Evolutionary conservation across 2,113 vertebrate species (phyloP).

Genomic region (Peromyscus polionotus): DNA sequence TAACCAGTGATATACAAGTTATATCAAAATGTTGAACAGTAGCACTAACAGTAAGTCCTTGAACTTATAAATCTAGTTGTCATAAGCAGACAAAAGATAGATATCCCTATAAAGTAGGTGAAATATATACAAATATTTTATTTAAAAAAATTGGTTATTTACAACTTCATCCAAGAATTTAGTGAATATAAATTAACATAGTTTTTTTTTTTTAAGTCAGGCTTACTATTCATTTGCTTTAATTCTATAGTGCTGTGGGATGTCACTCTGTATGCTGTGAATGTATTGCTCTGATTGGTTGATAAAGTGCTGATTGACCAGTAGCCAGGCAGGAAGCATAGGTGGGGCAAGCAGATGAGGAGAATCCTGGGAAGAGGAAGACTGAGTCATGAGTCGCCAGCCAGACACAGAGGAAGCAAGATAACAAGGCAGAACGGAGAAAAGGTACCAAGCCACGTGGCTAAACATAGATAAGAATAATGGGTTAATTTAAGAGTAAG

Average conservation of each 20-base stretch:
- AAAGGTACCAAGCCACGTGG: too few relatives aligned
- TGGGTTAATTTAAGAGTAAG: too few relatives aligned
- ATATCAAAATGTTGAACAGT: slow-evolving; percentile 27
- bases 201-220: neutral
- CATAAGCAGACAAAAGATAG: neutral
- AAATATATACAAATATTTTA: neutral
- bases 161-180: neutral
- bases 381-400: too few relatives aligned
- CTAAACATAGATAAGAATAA: too few relatives aligned
- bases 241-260: neutral
- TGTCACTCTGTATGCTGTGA: too few relatives aligned
- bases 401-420: too few relatives aligned
- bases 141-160: slow-evolving; percentile 17
- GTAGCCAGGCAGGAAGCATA: too few relatives aligned
- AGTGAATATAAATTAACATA: neutral
- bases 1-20: neutral
- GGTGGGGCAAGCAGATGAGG: too few relatives aligned
- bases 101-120: neutral
- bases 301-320: too few relatives aligned
- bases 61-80: neutral
- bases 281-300: too few relatives aligned
- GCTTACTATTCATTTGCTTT: neutral
- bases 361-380: too few relatives aligned
- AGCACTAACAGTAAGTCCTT: neutral
- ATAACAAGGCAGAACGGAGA: too few relatives aligned